Conservation (phyloP, 37 sponge, comb jelly and placozoan species). For the Halisarca cf. caerulea region DNA sequence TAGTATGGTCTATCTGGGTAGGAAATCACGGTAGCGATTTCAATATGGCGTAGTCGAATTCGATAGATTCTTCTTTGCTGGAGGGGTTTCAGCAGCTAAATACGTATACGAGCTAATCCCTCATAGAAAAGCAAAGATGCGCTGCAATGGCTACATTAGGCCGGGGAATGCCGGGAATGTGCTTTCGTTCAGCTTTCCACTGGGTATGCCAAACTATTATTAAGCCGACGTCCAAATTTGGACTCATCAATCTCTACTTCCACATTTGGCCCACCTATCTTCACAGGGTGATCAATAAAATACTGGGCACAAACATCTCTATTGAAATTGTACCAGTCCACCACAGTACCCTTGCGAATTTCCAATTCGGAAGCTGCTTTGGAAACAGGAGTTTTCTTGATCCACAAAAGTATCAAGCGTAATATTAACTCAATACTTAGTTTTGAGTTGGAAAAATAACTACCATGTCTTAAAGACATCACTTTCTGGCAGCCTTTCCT, state of each 20-base stretch:
- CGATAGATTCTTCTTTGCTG: too few species aligned
- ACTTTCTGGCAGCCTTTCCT: slow-evolving; percentile 37
- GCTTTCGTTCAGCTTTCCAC: slow-evolving; percentile 34
- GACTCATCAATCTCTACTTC: slow-evolving; percentile 48
- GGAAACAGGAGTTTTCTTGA: background rate
- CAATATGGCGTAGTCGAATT: too few species aligned
- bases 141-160: too few species aligned
- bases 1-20: too few species aligned
- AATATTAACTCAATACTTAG: slow-evolving; percentile 5
- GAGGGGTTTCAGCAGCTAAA: too few species aligned
- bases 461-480: slow-evolving; percentile 19
- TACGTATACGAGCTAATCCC: too few species aligned
- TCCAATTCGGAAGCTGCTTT: background rate
- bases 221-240: slow-evolving; percentile 33
- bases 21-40: too few species aligned
- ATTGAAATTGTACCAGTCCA: slow-evolving; percentile 46
- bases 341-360: background rate
- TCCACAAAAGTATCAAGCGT: slow-evolving; percentile 13
- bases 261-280: slow-evolving; percentile 33
- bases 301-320: slow-evolving; percentile 34
- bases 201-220: slow-evolving; percentile 33
- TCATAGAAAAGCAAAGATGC: too few species aligned
- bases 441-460: slow-evolving; percentile 27
- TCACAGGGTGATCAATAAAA: slow-evolving; percentile 36
- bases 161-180: too few species aligned